Evolutionary conservation across 2,888 invertebrate genomes (phyloP).

Genomic region (Cerastis leucographa): DNA sequence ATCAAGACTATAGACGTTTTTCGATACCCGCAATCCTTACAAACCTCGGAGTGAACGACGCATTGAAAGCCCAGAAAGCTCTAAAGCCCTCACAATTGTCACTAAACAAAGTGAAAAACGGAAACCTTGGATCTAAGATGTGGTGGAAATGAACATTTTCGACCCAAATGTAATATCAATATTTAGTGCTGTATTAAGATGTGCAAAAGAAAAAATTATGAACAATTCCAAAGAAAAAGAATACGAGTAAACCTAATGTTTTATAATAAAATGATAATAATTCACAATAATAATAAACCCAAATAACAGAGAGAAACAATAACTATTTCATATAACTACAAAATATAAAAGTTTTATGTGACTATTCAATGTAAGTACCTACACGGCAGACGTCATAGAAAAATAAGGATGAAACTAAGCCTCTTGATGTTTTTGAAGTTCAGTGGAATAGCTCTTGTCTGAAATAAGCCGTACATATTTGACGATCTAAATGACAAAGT

Average conservation of each 20-base stretch:
- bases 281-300: constrained; percentile 3
- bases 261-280: background rate
- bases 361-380: constrained; percentile 6
- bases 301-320: constrained; percentile 12
- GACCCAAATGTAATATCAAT: constrained; percentile 25
- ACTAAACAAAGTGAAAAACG: constrained; percentile 74
- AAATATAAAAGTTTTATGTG: constrained; percentile 20
- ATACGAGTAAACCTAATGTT: background rate
- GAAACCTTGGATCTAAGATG: constrained; percentile 67
- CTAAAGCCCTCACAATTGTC: constrained; percentile 75
- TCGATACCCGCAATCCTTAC: constrained; percentile 74
- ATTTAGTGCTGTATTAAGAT: background rate
- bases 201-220: background rate
- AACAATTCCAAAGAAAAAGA: background rate
- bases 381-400: constrained; percentile 16
- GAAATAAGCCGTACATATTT: constrained; percentile 51
- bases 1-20: constrained; percentile 71
- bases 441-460: constrained; percentile 37
- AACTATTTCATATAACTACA: constrained; percentile 14
- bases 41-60: constrained; percentile 71
- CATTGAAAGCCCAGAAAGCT: constrained; percentile 71
- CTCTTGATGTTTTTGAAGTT: constrained; percentile 52
- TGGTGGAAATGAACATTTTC: constrained; percentile 39
- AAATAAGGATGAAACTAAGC: constrained; percentile 42
- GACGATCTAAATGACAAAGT: constrained; percentile 46